Evolutionary conservation across 92 coral and sea anemone genomes (phyloP), one percentile per base, ranked within the genome.

Genomic region (Diadumene lineata): DNA sequence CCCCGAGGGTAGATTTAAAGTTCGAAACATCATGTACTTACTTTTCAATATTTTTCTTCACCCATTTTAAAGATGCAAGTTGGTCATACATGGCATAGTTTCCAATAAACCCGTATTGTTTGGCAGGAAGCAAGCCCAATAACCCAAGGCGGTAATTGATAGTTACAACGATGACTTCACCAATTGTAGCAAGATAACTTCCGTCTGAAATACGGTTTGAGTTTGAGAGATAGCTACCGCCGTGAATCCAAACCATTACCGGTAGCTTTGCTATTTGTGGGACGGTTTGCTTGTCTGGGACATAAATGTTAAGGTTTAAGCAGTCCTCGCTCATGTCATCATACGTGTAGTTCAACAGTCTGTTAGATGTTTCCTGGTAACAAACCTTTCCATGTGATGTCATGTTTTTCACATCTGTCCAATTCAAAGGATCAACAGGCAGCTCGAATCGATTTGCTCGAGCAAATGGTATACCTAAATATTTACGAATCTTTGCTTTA

Each of bases 201-300:
- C 83, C 83, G 15, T 78, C 83, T 61, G 69, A 78, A 7, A 43
- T 0, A 17, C 64, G 9, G 22, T 66, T 69, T 28, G 65, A 72
- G 4, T 75, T 75, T 7, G 15, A 9, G 0, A 56, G 19, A 9
- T 25, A 69, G 16, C 26, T 69, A 1, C 83, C 83, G 0, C 76
- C 83, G 29, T 78, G 83, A 38, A 78, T 78, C 77, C 77, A 78
- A 48, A 69, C 46, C 77, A 78, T 78, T 19, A 78, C 83, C 34
- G 83, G 21, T 0, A 78, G 76, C 0, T n/a, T n/a, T n/a, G n/a
- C n/a, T n/a, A 21, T 26, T n/a, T n/a, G n/a, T n/a, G 21, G 29
- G 34, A 22, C 43, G 26, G 32, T 33, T 1, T 62, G 15, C 17
- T 43, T 60, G 4, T 24, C 76, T 3, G 83, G 83, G 19, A 69